A percentile compares a stretch with the other conserved stretches of the same genome.
Evolutionary conservation across 1,140 invertebrate species (phyloP).

Genomic region (Brachionus plicatilis): DNA sequence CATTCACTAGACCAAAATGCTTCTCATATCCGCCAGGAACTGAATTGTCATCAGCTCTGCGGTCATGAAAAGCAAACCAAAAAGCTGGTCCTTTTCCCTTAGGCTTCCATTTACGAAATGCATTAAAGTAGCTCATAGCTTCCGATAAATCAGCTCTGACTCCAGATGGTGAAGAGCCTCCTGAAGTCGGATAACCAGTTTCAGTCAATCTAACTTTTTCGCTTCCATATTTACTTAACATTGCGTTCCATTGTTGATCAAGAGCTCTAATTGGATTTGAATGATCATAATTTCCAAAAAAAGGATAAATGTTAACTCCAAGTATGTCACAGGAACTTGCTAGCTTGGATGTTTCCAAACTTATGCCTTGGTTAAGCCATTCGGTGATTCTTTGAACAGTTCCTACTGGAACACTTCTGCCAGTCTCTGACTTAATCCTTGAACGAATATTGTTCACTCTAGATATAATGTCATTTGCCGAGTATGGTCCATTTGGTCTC

Average conservation of each 20-base stretch:
- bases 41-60: neutral
- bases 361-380: neutral
- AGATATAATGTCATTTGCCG: neutral
- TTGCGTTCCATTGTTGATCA: neutral
- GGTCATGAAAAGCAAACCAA: slow-evolving; percentile 12
- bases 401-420: neutral
- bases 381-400: neutral
- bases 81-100: neutral
- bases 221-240: neutral
- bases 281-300: slow-evolving; percentile 7
- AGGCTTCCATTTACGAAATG: neutral
- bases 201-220: neutral
- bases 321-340: neutral
- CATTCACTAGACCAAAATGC: slow-evolving; percentile 1
- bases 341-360: neutral
- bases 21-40: neutral
- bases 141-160: neutral
- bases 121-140: neutral
- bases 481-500: slow-evolving; percentile 5
- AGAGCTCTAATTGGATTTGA: neutral
- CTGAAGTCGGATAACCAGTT: neutral
- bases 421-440: neutral
- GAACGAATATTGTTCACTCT: neutral
- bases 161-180: neutral
- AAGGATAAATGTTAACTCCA: neutral